Conservation (phyloP, 2,113 vertebrate genomes). For the Candoia aspera region DNA sequence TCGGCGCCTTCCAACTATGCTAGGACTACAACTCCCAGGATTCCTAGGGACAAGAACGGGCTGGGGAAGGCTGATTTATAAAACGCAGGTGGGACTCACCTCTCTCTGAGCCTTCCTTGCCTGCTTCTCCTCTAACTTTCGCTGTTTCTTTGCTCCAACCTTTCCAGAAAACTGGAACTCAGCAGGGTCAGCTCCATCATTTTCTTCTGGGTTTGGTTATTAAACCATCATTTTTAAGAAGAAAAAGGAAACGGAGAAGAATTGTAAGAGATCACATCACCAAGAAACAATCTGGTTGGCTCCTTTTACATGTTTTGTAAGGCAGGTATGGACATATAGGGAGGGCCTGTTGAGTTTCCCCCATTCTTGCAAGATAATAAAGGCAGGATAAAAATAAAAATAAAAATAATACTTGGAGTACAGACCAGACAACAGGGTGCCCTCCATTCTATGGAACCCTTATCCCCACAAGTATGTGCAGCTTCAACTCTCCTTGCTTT, state of each 20-base stretch:
- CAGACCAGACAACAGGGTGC: too few species aligned
- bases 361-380: too few species aligned
- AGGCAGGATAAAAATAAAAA: too few species aligned
- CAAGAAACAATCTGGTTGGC: too few species aligned
- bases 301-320: not conserved
- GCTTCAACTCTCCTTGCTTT: too few species aligned
- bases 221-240: rapidly evolving
- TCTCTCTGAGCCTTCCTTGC: constrained; percentile 92
- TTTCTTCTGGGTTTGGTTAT: constrained; percentile 62
- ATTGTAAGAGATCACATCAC: not conserved
- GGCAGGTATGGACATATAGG: too few species aligned
- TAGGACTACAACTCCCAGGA: not conserved
- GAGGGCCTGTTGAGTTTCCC: too few species aligned
- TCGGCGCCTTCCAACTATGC: not conserved
- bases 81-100: constrained; percentile 74
- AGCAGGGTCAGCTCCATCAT: constrained; percentile 69
- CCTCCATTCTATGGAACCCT: too few species aligned
- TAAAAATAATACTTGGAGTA: too few species aligned
- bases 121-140: constrained; percentile 96
- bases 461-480: too few species aligned
- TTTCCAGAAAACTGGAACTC: constrained; percentile 79
- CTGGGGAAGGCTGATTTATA: not conserved
- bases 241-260: not conserved
- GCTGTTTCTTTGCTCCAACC: constrained; percentile 93
- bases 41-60: not conserved